phyloP scores from a whole-genome alignment of 2,113 vertebrate genomes.

The Rhynchomys soricoides region DNA sequence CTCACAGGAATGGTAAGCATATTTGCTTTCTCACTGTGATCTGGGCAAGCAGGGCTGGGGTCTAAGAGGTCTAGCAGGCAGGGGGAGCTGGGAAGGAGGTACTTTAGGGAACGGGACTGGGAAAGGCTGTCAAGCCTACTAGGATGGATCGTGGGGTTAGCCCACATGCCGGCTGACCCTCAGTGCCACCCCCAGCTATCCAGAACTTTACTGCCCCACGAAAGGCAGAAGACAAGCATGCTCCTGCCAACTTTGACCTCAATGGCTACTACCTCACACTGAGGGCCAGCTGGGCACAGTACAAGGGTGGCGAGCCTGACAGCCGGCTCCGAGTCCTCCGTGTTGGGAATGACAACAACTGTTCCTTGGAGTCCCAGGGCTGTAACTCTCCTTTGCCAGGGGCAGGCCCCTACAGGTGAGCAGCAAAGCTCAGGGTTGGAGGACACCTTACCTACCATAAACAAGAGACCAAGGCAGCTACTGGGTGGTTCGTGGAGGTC shows the following conservation, averaged over 20 bases:
- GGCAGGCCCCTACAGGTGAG: constrained; percentile 83
- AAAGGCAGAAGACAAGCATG: fast-evolving
- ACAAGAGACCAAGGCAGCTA: not conserved
- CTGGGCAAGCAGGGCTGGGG: not conserved
- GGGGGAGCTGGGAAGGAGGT: too few species aligned
- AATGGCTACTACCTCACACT: constrained; percentile 80
- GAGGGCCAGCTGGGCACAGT: constrained; percentile 36
- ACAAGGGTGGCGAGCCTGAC: fast-evolving
- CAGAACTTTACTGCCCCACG: constrained; percentile 45
- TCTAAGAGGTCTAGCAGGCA: not conserved
- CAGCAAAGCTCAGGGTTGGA: fast-evolving
- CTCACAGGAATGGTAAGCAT: constrained; percentile 48
- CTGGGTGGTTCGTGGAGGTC: too few species aligned
- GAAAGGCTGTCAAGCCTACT: not conserved
- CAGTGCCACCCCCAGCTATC: not conserved
- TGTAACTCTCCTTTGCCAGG: constrained; percentile 84
- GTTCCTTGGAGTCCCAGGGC: fast-evolving
- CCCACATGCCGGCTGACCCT: not conserved
- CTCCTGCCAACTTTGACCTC: not conserved
- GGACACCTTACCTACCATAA: not conserved
- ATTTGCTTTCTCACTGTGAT: not conserved
- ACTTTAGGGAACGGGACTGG: fast-evolving
- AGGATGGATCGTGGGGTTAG: not conserved
- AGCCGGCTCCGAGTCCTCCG: constrained; percentile 78
- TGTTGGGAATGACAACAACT: constrained; percentile 80